Percentiles rank a stretch among this genome's conserved stretches.
Evolutionary conservation across 2,888 invertebrate species (phyloP).

Genomic region (Apotomis turbidana): DNA sequence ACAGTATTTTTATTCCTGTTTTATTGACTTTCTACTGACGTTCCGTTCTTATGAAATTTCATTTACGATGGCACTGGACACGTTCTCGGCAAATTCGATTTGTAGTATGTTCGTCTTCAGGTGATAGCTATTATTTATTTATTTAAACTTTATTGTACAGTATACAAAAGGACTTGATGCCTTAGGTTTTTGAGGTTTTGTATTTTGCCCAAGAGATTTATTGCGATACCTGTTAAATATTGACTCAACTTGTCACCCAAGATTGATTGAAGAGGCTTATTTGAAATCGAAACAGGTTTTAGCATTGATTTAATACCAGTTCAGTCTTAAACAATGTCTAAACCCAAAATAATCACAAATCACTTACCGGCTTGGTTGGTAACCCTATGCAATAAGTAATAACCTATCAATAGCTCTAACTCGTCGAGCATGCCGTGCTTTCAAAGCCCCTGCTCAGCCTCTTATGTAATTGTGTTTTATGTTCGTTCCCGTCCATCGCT

Average conservation of each 20-base stretch:
- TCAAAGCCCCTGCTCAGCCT: constrained; percentile 53
- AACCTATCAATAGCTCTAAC: constrained; percentile 62
- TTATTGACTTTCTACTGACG: background rate
- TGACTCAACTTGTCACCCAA: no score
- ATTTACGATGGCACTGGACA: no score
- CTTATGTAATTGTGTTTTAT: constrained; percentile 66
- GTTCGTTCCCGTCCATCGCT: constrained; percentile 56
- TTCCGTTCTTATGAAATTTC: background rate
- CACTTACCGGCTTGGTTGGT: constrained; percentile 15
- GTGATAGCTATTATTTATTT: no score
- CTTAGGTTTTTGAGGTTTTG: no score
- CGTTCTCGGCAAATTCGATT: background rate
- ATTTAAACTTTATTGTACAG: no score
- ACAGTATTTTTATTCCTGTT: background rate
- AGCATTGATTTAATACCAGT: background rate
- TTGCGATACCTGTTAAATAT: no score
- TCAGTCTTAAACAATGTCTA: background rate
- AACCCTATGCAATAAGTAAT: constrained; percentile 44
- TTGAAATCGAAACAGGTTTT: background rate
- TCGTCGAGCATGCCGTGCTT: constrained; percentile 54
- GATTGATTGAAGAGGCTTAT: background rate
- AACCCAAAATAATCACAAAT: constrained; percentile 22
- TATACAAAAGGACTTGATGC: no score
- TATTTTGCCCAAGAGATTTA: no score
- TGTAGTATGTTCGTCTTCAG: background rate